phyloP scores from a whole-genome alignment of 2,113 vertebrate genomes.

The Onychostruthus taczanowskii region DNA sequence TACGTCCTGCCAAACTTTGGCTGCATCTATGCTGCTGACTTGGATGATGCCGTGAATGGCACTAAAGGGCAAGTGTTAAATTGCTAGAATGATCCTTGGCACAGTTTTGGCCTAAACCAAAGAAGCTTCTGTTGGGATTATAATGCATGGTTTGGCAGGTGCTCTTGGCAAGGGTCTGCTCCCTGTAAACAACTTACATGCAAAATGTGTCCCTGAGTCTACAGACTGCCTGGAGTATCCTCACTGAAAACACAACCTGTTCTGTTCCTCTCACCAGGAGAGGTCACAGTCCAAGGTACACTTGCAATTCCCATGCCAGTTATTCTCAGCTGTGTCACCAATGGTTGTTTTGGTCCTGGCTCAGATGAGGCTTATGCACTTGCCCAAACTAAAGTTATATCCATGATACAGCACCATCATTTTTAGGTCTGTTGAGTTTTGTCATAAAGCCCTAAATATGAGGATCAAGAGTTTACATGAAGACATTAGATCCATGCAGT shows the following conservation, averaged over 20 bases:
- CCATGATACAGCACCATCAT: neutral
- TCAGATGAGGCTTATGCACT: neutral
- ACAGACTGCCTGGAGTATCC: neutral
- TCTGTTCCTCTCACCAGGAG: neutral
- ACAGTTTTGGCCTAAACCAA: neutral
- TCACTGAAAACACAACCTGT: neutral
- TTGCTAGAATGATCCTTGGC: neutral
- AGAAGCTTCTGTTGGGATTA: neutral
- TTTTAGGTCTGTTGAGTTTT: neutral
- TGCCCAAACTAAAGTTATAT: neutral
- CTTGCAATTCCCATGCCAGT: neutral
- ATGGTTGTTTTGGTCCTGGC: accelerated
- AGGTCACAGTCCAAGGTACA: neutral
- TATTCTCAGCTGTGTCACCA: neutral
- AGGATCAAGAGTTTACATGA: neutral
- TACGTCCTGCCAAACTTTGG: neutral
- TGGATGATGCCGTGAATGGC: neutral
- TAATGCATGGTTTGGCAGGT: neutral
- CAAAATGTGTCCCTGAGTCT: neutral
- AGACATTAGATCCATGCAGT: neutral
- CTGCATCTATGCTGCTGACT: neutral
- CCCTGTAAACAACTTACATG: neutral
- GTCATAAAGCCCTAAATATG: neutral
- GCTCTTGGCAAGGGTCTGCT: neutral
- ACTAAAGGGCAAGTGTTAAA: neutral